Percentiles rank a stretch among this genome's conserved stretches.
Conservation (phyloP, 2,113 vertebrate genomes). For the Actenoides lindsayi region DNA sequence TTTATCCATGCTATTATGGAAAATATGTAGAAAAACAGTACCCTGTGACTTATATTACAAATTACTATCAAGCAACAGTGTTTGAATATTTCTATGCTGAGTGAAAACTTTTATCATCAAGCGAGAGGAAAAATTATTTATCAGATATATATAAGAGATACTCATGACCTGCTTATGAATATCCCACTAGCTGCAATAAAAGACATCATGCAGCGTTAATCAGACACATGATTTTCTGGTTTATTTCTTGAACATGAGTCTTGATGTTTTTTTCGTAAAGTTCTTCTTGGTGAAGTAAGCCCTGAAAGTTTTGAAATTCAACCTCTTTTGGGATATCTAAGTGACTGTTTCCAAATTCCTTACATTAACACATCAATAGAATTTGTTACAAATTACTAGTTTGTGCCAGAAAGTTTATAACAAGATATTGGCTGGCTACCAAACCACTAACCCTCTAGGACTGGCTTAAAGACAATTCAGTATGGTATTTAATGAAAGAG, state of each 20-base stretch:
- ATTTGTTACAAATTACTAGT: slow-evolving; percentile 26
- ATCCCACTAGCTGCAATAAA: not conserved
- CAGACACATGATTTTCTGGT: not conserved
- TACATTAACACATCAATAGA: slow-evolving; percentile 18
- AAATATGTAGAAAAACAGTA: slow-evolving; percentile 12
- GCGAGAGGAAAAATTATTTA: not conserved
- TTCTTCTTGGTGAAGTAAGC: not conserved
- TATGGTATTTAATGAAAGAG: slow-evolving; percentile 15
- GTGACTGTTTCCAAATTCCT: slow-evolving; percentile 37
- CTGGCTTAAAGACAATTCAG: slow-evolving; percentile 32
- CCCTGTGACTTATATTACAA: not conserved
- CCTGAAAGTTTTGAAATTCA: not conserved
- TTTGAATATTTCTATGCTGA: not conserved
- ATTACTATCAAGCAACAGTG: not conserved
- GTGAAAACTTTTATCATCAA: not conserved
- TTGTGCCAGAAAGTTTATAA: slow-evolving; percentile 41
- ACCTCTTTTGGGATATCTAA: slow-evolving; percentile 17
- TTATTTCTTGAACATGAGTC: not conserved
- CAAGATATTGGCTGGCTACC: slow-evolving; percentile 30
- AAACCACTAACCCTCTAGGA: slow-evolving; percentile 39
- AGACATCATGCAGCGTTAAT: not conserved
- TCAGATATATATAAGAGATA: not conserved
- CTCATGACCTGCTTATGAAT: not conserved
- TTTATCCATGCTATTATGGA: not conserved
- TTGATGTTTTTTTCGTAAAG: not conserved